Conservation (phyloP, 2,797 vertebrate genomes). For the Peromyscus aztecus region DNA sequence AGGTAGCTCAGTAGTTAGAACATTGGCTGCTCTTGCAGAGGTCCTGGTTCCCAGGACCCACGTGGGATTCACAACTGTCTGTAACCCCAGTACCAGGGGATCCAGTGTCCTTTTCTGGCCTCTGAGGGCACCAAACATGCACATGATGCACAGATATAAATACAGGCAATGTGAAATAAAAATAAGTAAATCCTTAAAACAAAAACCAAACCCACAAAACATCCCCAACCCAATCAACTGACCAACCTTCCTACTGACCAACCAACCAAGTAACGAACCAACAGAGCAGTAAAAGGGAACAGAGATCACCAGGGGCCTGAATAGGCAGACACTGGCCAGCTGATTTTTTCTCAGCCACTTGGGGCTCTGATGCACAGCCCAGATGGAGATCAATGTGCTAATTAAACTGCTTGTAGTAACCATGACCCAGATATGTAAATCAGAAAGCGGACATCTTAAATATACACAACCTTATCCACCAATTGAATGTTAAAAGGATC, state of each 20-base stretch:
- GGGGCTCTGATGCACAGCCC: not conserved
- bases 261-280: too few species aligned
- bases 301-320: not conserved
- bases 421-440: not conserved
- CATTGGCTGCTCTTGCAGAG: not conserved
- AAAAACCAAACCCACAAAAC: not conserved
- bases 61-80: not conserved
- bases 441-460: not conserved
- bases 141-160: not conserved
- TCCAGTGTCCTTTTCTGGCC: not conserved
- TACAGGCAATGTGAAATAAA: not conserved
- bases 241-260: not conserved
- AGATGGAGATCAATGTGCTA: not conserved
- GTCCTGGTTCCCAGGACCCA: not conserved
- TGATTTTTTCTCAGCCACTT: not conserved
- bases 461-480: not conserved
- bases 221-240: not conserved
- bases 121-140: not conserved
- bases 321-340: not conserved
- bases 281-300: not conserved
- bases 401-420: not conserved
- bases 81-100: too few species aligned
- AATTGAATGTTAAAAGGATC: not conserved
- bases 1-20: not conserved
- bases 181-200: not conserved